A percentile compares a stretch with the other conserved stretches of the same genome.
phyloP scores from a whole-genome alignment of 2,888 invertebrate genomes.

The Parnassius orleans region DNA sequence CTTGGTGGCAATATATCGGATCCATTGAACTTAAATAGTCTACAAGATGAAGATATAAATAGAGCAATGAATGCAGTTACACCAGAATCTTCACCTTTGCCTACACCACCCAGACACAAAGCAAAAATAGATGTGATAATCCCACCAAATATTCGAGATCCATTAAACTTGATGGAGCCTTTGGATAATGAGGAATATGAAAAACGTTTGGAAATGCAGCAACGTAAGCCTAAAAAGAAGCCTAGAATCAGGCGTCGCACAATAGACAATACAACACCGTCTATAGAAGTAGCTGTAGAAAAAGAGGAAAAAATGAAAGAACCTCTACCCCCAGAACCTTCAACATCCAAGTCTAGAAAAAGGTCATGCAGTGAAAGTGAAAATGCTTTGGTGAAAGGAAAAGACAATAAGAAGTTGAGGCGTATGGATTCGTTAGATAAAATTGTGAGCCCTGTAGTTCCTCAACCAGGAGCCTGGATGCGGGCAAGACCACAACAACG shows the following conservation, averaged over 20 bases:
- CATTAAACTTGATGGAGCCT: conserved; percentile 91
- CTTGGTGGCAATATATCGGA: conserved; percentile 97
- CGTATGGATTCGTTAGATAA: conserved; percentile 90
- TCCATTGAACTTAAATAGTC: conserved; percentile 95
- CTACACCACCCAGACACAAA: conserved; percentile 89
- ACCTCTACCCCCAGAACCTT: conserved; percentile 62
- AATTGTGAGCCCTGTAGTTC: conserved; percentile 95
- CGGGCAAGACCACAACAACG: conserved; percentile 68
- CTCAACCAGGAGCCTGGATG: conserved; percentile 94
- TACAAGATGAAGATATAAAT: conserved; percentile 90
- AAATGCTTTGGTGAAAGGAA: conserved; percentile 75
- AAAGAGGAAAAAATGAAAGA: conserved; percentile 62
- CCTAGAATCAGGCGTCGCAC: conserved; percentile 80
- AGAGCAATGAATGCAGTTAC: conserved; percentile 93
- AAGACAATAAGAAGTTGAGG: conserved; percentile 80
- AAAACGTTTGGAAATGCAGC: conserved; percentile 86
- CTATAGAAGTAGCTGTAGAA: conserved; percentile 44
- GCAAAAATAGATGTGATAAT: conserved; percentile 94
- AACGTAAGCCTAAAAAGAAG: conserved; percentile 84
- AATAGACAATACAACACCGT: conserved; percentile 67
- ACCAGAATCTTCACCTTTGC: conserved; percentile 94
- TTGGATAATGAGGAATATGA: conserved; percentile 91
- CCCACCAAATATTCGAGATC: conserved; percentile 95
- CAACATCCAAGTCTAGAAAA: conserved; percentile 66
- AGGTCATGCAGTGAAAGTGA: conserved; percentile 81